Conservation (phyloP, 2,888 invertebrate genomes). For the Arctia plantaginis region DNA sequence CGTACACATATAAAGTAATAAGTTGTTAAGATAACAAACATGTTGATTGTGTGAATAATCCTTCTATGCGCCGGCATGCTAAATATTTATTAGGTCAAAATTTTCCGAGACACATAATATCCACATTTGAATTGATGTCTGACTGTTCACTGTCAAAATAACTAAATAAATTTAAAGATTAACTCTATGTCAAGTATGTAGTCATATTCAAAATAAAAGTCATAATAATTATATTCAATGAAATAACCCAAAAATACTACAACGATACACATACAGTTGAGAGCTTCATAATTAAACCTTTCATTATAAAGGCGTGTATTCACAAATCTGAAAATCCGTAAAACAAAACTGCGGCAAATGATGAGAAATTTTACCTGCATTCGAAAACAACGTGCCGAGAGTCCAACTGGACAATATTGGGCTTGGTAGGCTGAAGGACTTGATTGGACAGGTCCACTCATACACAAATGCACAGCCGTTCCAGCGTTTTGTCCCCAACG, state of each 20-base stretch:
- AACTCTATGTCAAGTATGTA: too few species aligned
- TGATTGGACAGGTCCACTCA: slow-evolving; percentile 58
- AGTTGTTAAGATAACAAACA: background rate
- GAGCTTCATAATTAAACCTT: slow-evolving; percentile 21
- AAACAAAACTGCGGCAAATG: slow-evolving; percentile 53
- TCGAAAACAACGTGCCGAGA: slow-evolving; percentile 52
- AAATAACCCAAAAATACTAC: background rate
- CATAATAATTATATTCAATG: background rate
- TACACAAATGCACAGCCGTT: slow-evolving; percentile 48
- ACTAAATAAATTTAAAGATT: background rate
- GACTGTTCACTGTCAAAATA: too few species aligned
- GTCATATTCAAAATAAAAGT: too few species aligned
- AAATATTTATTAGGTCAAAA: too few species aligned
- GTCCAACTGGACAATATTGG: slow-evolving; percentile 59
- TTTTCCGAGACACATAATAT: too few species aligned
- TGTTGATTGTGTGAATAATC: too few species aligned
- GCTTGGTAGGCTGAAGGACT: slow-evolving; percentile 49
- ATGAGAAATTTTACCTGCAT: slow-evolving; percentile 59
- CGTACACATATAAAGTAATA: background rate
- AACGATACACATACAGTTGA: background rate
- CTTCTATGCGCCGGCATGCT: too few species aligned
- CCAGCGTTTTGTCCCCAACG: slow-evolving; percentile 55
- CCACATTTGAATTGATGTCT: too few species aligned
- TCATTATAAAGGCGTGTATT: slow-evolving; percentile 49
- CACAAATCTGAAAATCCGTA: slow-evolving; percentile 51